Evolutionary conservation across 1,140 invertebrate genomes (phyloP), one percentile per base, ranked within the genome.

Genomic region (Stegodyphus dumicola): DNA sequence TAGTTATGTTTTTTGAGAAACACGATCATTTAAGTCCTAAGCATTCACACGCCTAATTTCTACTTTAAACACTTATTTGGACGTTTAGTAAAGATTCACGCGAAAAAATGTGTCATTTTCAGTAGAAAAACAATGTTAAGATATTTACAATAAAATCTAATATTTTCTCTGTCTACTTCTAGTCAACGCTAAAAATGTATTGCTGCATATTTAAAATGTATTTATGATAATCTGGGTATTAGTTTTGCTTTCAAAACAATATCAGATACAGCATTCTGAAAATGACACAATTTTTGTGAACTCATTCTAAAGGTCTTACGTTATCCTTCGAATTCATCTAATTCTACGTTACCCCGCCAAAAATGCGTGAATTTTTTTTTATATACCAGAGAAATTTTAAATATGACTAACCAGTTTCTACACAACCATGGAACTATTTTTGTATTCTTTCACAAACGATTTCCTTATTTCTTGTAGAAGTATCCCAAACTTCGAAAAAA

Each of bases 331-430:
- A 60, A 15, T 67, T n/a, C 10, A 18, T 33, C 80, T 83, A 83
- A 15, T 17, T 48, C 80, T 83, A 83, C 71, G 15, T 17, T 73
- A 83, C 52, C 71, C 80, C 80, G 49, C 51, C 49, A 75, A 83
- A 66, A 75, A 75, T 73, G 52, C 48, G 69, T 60, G 67, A 79
- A 33, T 54, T 79, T 33, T 51, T 81, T 52, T 18, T n/a, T 69
- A 65, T 54, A 79, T 79, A 81, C 73, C 70, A 81, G 65, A 81
- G 69, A 81, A 81, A 73, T 81, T 81, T 69, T n/a, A 81, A 73
- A 81, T 73, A 15, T 81, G 13, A 11, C 80, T 76, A 77, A 69
- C 53, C 74, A 54, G 81, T 33, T 67, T 77, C 74, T 76, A 83
- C 71, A 83, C 80, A 83, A 67, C 64, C 71, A 83, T 83, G 60